Evolutionary conservation across 2,888 invertebrate species (phyloP).

Genomic region (Scrobipalpa costella): DNA sequence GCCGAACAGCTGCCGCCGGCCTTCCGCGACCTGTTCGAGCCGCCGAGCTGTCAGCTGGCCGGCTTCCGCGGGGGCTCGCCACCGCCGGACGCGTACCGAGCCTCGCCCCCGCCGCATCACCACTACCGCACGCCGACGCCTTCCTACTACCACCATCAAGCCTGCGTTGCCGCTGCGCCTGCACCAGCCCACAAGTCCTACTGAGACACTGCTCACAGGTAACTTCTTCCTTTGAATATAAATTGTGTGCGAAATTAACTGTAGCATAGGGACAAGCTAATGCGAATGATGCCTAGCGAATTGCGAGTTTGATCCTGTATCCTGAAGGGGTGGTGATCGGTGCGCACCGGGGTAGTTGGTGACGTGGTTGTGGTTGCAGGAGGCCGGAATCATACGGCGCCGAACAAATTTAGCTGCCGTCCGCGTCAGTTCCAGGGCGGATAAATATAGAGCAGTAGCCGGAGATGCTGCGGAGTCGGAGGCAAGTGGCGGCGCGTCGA

Average conservation of each 20-base stretch:
- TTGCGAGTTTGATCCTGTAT: conserved; percentile 52
- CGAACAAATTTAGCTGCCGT: conserved; percentile 73
- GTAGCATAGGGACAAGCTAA: conserved; percentile 35
- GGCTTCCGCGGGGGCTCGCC: conserved; percentile 75
- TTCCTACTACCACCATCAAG: conserved; percentile 81
- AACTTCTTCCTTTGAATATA: conserved; percentile 39
- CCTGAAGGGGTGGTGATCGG: conserved; percentile 45
- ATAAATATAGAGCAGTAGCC: conserved; percentile 77
- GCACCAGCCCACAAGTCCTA: conserved; percentile 76
- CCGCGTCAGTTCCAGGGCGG: conserved; percentile 73
- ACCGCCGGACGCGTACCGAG: conserved; percentile 66
- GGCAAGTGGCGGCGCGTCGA: conserved; percentile 77
- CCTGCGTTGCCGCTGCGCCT: conserved; percentile 79
- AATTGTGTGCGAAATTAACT: conserved; percentile 26
- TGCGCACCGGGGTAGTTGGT: conserved; percentile 60
- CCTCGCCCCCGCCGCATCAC: conserved; percentile 72
- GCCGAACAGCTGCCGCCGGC: conserved; percentile 70
- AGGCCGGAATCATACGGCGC: conserved; percentile 74
- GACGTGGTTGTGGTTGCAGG: conserved; percentile 79
- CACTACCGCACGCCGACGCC: conserved; percentile 74
- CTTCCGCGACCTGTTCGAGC: conserved; percentile 75
- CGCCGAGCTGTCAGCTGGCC: conserved; percentile 76
- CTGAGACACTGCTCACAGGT: conserved; percentile 72
- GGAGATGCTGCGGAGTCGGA: conserved; percentile 70
- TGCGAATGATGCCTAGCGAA: conserved; percentile 71